These are phyloP conservation scores for Coboldia fuscipes DNA, from an alignment of 1,140 invertebrate species.

Conservation along the genomic window DNA sequence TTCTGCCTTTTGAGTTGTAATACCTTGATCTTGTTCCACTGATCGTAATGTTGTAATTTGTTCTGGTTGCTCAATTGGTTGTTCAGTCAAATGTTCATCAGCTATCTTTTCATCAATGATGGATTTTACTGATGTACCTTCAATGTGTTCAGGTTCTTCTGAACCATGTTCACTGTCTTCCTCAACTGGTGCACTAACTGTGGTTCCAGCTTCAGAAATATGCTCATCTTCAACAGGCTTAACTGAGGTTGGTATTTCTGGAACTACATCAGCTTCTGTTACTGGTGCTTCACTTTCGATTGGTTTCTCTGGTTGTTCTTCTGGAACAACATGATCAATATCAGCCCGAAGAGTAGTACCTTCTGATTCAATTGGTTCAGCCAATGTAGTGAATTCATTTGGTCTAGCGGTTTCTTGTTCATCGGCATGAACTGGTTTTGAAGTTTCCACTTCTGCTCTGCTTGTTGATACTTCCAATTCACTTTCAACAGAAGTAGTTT, in stretches of 20 bases:
- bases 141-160: neutral
- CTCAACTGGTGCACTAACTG: no score
- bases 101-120: neutral
- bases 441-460: no score
- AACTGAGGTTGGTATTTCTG: neutral
- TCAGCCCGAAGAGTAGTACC: no score
- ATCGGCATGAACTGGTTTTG: no score
- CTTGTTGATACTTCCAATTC: no score
- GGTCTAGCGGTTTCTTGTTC: neutral
- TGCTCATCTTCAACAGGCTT: neutral
- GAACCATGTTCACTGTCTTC: neutral
- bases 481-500: no score
- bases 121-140: neutral
- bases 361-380: conserved; percentile 1
- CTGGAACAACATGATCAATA: neutral
- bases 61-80: neutral
- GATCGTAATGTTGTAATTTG: neutral
- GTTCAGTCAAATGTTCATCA: neutral
- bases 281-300: neutral
- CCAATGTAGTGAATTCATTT: conserved; percentile 3
- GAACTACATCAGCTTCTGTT: neutral
- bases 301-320: neutral
- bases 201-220: conserved; percentile 1
- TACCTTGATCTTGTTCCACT: neutral
- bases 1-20: neutral